Evolutionary conservation across 2,797 vertebrate species (phyloP), one percentile per base, ranked within the genome.

Genomic region (Phrynocephalus vlangalii): DNA sequence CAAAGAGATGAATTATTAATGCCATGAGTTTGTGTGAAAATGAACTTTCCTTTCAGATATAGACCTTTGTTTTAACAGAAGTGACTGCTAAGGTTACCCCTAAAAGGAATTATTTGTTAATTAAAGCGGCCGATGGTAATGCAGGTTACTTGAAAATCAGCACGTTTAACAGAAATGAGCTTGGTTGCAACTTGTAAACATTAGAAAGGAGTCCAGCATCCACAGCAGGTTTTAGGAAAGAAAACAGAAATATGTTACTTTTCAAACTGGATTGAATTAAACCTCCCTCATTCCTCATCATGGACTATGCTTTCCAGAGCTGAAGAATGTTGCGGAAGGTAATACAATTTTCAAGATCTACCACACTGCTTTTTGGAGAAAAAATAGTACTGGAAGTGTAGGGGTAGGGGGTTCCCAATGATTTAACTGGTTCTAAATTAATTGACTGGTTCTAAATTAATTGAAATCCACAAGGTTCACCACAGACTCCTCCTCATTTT

Each of bases 1-100:
- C 50, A 86, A 91, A 90, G 85, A 91, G 70, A 80, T 76, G 75
- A 85, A 92, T 85, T 88, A 83, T 63, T 86, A 85, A 28, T 77
- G 56, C 60, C 0, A 0, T 0, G 0, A 2, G 2, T 93, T 91
- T 85, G 73, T 0, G 6, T 75, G 67, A 76, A 91, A 87, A 89
- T 67, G 52, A 90, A 89, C 89, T 0, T 0, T 50, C 72, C 91
- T 66, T 68, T 86, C 66, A 56, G 15, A 63, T 90, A n/a, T 86
- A 67, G 78, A 88, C 91, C 86, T 82, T 56, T 44, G 38, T 44
- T 44, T 81, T 92, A 90, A 82, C n/a, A 89, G 83, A 86, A 80
- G 63, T 83, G 80, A 88, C 20, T 1, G 28, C 83, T 88, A 78
- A 63, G 77, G 88, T 82, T 91, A 91, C 76, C 52, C 44, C 0